Evolutionary conservation across 2,797 vertebrate genomes (phyloP).

Genomic region (Clarias pachynema): DNA sequence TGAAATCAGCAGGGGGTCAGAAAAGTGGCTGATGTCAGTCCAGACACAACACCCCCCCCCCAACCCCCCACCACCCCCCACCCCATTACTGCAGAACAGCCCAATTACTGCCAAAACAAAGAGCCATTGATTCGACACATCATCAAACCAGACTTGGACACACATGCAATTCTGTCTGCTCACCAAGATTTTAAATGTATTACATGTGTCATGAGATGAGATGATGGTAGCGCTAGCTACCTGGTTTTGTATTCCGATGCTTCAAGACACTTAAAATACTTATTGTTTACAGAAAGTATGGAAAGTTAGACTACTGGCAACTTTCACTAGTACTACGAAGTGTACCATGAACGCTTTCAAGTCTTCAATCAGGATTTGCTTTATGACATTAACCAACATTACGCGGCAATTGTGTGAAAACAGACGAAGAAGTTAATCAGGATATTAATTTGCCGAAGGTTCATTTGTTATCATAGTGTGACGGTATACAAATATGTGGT

Average conservation of each 20-base stretch:
- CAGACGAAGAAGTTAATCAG: too few relatives aligned
- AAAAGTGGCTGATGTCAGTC: slow-evolving; percentile 48
- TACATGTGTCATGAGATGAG: background rate
- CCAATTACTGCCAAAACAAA: slow-evolving; percentile 50
- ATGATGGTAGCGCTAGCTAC: background rate
- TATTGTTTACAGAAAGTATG: background rate
- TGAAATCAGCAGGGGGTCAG: slow-evolving; percentile 48
- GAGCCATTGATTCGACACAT: slow-evolving; percentile 50
- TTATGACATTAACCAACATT: too few relatives aligned
- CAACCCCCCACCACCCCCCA: too few relatives aligned
- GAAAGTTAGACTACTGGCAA: too few relatives aligned
- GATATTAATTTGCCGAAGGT: too few relatives aligned
- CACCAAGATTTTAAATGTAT: slow-evolving; percentile 1
- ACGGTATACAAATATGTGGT: too few relatives aligned
- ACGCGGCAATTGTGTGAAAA: too few relatives aligned
- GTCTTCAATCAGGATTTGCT: background rate
- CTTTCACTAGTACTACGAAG: background rate
- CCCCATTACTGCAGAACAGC: slow-evolving; percentile 42
- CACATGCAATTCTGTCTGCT: slow-evolving; percentile 24
- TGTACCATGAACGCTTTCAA: background rate
- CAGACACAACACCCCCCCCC: slow-evolving; percentile 38
- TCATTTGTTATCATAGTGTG: too few relatives aligned
- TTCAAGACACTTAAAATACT: background rate
- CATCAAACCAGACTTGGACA: slow-evolving; percentile 30
- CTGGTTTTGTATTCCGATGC: background rate